Percentiles rank a stretch among this genome's conserved stretches.
Conservation (phyloP, 2,888 invertebrate species). For the Chouioia cunea region DNA sequence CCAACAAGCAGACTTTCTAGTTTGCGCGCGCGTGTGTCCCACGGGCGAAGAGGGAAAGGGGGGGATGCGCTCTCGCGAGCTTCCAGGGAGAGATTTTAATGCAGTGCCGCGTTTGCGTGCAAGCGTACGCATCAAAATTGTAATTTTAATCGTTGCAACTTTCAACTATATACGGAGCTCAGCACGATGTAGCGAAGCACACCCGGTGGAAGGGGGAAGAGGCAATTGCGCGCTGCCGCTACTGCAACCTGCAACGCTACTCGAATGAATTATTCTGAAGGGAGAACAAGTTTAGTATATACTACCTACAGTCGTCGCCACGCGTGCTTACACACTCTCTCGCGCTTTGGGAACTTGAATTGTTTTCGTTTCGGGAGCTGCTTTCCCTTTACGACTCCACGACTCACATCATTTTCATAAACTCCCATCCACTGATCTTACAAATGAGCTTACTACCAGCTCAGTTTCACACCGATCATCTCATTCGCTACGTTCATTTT, state of each 20-base stretch:
- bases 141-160: slow-evolving; percentile 44
- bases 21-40: neutral
- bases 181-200: no score
- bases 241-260: neutral
- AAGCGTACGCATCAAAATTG: slow-evolving; percentile 28
- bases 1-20: no score
- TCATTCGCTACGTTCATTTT: no score
- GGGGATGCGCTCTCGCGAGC: neutral
- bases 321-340: no score
- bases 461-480: no score
- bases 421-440: no score
- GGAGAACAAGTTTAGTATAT: slow-evolving; percentile 15
- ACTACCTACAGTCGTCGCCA: no score
- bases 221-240: no score
- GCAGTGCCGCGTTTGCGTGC: slow-evolving; percentile 24
- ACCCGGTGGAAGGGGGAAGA: no score
- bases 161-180: neutral
- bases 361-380: slow-evolving; percentile 14
- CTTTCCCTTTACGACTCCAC: no score
- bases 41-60: neutral
- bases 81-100: slow-evolving; percentile 23
- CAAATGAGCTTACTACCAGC: no score
- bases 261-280: slow-evolving; percentile 26
- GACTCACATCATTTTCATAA: no score
- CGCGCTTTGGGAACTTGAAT: neutral